These are phyloP conservation scores for Myathropa florea DNA, from an alignment of 2,888 invertebrate genomes.

Conservation along the genomic window DNA sequence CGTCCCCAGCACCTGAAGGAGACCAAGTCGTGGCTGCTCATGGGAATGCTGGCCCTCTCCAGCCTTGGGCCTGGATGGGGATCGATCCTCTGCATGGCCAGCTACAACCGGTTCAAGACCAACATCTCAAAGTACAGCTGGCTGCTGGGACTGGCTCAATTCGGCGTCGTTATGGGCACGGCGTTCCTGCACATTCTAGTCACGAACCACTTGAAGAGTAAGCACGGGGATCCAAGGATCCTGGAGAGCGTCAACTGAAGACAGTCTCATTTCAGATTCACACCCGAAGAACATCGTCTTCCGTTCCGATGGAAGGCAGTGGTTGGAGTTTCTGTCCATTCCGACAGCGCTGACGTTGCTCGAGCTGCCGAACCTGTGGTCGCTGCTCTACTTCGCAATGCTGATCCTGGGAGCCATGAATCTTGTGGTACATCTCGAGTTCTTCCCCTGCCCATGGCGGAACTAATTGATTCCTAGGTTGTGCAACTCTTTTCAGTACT, in stretches of 20 bases:
- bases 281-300: conserved; percentile 65
- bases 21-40: conserved; percentile 37
- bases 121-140: conserved; percentile 65
- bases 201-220: conserved; percentile 54
- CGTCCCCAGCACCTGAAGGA: conserved; percentile 33
- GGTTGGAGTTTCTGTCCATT: conserved; percentile 50
- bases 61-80: conserved; percentile 65
- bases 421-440: conserved; percentile 44
- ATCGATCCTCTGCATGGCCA: conserved; percentile 55
- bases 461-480: conserved; percentile 31
- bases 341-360: conserved; percentile 48
- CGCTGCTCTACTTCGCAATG: conserved; percentile 58
- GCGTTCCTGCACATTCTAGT: conserved; percentile 82
- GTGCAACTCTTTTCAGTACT: conserved; percentile 76
- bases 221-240: not conserved
- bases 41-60: conserved; percentile 52
- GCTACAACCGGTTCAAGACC: conserved; percentile 61
- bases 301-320: conserved; percentile 70
- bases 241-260: not conserved
- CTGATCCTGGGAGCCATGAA: conserved; percentile 56
- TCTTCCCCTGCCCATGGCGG: not conserved
- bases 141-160: conserved; percentile 56
- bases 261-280: conserved; percentile 4
- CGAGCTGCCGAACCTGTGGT: conserved; percentile 61
- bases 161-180: conserved; percentile 77